phyloP scores from a whole-genome alignment of 2,888 invertebrate species.

The Tortricodes alternella region DNA sequence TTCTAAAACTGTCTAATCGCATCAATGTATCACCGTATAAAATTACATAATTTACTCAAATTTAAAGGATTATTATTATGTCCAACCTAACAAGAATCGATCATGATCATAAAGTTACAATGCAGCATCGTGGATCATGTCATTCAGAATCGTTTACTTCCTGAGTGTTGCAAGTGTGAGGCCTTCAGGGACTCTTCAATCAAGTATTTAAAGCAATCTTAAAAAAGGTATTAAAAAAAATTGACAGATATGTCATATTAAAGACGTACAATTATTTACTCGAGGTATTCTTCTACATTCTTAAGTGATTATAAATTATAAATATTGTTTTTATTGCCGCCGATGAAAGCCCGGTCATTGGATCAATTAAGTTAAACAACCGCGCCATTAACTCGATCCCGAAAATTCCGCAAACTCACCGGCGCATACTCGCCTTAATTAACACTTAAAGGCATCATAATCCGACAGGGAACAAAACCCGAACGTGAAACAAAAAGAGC shows the following conservation, averaged over 20 bases:
- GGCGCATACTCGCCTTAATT: constrained; percentile 71
- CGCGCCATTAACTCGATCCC: constrained; percentile 44
- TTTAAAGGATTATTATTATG: too few species aligned
- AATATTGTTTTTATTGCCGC: constrained; percentile 11
- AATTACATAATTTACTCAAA: too few species aligned
- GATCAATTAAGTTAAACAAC: constrained; percentile 40
- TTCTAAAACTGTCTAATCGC: too few species aligned
- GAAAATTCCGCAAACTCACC: constrained; percentile 68
- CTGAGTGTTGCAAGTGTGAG: neutral
- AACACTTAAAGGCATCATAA: constrained; percentile 73
- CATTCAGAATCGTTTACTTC: constrained; percentile 16
- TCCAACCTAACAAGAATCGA: neutral
- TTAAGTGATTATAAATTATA: constrained; percentile 5
- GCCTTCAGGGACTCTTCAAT: constrained; percentile 11
- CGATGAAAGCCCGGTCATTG: constrained; percentile 26
- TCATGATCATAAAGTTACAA: neutral
- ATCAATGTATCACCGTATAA: too few species aligned
- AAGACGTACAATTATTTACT: neutral
- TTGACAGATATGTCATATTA: neutral
- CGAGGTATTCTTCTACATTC: neutral
- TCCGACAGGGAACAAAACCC: constrained; percentile 63
- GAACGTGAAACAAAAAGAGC: constrained; percentile 59
- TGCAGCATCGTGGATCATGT: neutral
- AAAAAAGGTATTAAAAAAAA: neutral
- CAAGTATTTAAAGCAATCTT: constrained; percentile 1